These are phyloP conservation scores for Nycticebus coucang DNA, from an alignment of 2,113 vertebrate genomes.

Conservation along the genomic window DNA sequence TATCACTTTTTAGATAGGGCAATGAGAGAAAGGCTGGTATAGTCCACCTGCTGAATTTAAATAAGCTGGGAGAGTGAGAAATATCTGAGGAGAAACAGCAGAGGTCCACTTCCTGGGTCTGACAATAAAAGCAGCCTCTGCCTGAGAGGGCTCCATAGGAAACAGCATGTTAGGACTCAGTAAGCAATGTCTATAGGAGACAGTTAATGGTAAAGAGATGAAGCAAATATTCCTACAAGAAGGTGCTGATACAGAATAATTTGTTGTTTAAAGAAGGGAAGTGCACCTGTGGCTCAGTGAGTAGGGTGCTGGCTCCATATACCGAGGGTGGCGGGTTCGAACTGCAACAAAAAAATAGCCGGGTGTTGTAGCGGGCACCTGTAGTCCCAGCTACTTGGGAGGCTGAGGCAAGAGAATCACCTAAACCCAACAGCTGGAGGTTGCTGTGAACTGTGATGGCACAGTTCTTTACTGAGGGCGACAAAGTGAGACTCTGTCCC, in stretches of 20 bases:
- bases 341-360: no score
- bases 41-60: background rate
- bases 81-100: background rate
- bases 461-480: no score
- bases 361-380: no score
- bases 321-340: no score
- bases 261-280: background rate
- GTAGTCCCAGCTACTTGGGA: no score
- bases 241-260: background rate
- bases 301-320: no score
- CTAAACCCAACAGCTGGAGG: no score
- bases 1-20: no score
- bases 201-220: background rate
- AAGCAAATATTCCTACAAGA: background rate
- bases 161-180: background rate
- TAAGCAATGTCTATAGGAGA: background rate
- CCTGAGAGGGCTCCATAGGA: background rate
- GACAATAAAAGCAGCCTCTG: background rate
- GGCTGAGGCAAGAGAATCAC: no score
- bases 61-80: background rate
- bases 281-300: no score
- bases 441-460: no score
- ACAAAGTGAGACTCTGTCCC: no score
- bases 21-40: background rate
- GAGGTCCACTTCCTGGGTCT: background rate